Evolutionary conservation across 2,888 invertebrate species (phyloP), one percentile per base, ranked within the genome.

Genomic region (Serrognathus titanus): DNA sequence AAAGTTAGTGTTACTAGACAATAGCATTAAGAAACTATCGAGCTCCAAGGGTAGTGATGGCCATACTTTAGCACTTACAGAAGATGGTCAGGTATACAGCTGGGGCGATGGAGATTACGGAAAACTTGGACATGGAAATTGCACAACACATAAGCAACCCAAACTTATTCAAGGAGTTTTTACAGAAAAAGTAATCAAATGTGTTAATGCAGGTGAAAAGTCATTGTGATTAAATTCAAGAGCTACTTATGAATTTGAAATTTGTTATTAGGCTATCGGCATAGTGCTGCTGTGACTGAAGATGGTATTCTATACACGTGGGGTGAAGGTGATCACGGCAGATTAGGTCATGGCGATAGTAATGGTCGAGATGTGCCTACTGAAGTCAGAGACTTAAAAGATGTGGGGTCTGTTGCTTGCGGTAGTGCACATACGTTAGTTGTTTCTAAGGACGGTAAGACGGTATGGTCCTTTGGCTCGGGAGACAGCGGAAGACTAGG

Each of bases 21-120:
- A 78, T 13, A 76, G 77, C 36, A 75, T 81, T n/a, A 79, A 78
- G 62, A 77, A 76, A 60, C 69, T 83, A 10, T 81, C 82, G 1
- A 82, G 82, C 46, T 82, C 82, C 0, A 83, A 82, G 70, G 82
- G 82, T n/a, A 81, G 81, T 55, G 83, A 83, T 70, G 82, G 82
- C 0, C 83, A 83, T 66, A 81, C 82, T 0, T 65, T 84, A 50
- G 83, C 83, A 1, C 69, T 83, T 1, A 80, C 81, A 1, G 79
- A 80, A 62, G 76, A 78, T 49, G 83, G 83, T 2, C 70, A 78
- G 49, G 80, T 83, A 6, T 83, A 79, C 70, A 81, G 81, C 53
- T 84, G 83, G 83, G 83, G 83, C 3, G 82, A 83, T 68, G 83
- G 84, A 37, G 84, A 82, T 66, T 82, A 82, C 67, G 83, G 83